A percentile compares a stretch with the other conserved stretches of the same genome.
These are phyloP conservation scores for Pollenia labialis DNA, from an alignment of 2,888 invertebrate genomes.

Conservation along the genomic window DNA sequence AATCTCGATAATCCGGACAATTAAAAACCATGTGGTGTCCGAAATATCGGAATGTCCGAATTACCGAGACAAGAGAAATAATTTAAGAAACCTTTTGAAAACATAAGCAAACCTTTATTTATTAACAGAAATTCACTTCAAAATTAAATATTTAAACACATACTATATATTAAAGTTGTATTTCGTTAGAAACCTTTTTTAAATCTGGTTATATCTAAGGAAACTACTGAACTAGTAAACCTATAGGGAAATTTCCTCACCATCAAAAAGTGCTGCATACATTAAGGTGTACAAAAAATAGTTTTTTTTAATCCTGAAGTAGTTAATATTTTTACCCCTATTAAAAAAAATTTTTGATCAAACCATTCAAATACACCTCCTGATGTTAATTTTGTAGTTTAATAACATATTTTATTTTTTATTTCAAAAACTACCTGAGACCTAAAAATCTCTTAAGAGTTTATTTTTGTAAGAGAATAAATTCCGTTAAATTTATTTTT, in stretches of 20 bases:
- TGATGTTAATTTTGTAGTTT: slow-evolving; percentile 37
- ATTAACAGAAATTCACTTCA: no score
- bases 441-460: not conserved
- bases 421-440: slow-evolving; percentile 44
- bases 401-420: slow-evolving; percentile 45
- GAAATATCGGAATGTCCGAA: no score
- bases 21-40: no score
- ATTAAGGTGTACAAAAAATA: not conserved
- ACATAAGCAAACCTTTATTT: no score
- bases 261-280: not conserved
- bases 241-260: not conserved
- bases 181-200: no score
- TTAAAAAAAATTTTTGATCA: not conserved
- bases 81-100: no score
- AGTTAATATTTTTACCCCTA: not conserved
- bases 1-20: no score
- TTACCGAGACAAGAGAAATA: no score
- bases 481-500: slow-evolving; percentile 7
- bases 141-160: no score
- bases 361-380: not conserved
- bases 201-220: no score
- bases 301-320: not conserved
- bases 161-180: no score
- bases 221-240: no score
- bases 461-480: not conserved